These are phyloP conservation scores for Odocoileus hemionus DNA, from an alignment of 2,113 vertebrate species.

Conservation along the genomic window DNA sequence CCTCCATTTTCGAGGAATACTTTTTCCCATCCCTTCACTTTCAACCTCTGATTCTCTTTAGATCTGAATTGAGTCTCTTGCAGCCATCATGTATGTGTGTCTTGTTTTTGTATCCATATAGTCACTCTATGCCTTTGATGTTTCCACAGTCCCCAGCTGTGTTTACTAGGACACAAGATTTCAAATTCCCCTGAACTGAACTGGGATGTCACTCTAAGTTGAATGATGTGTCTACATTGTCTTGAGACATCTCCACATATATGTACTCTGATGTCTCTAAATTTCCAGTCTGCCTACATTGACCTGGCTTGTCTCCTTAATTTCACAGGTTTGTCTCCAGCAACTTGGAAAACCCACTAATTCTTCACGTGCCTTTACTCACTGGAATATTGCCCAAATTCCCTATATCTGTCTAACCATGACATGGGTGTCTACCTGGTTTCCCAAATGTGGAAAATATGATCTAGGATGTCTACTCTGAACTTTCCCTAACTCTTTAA, in stretches of 20 bases:
- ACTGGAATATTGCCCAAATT: background rate
- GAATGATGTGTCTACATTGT: background rate
- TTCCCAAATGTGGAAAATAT: background rate
- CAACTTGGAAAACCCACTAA: background rate
- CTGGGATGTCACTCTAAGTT: background rate
- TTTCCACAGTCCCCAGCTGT: background rate
- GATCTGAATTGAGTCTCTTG: background rate
- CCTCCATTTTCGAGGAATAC: background rate
- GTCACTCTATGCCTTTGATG: background rate
- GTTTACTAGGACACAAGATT: background rate
- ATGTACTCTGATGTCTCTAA: background rate
- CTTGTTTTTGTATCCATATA: background rate
- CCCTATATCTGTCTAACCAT: background rate
- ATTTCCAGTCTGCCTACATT: background rate
- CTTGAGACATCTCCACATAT: background rate
- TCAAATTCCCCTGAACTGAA: background rate
- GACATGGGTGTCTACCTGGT: background rate
- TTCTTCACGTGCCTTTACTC: background rate
- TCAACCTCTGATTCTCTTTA: background rate
- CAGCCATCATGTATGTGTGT: background rate
- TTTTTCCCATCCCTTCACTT: background rate
- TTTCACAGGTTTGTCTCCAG: background rate
- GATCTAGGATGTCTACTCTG: background rate
- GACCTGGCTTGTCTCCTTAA: background rate
- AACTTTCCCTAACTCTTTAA: background rate